Evolutionary conservation across 2,113 vertebrate genomes (phyloP), one percentile per base, ranked within the genome.

Genomic region (Callithrix jacchus): DNA sequence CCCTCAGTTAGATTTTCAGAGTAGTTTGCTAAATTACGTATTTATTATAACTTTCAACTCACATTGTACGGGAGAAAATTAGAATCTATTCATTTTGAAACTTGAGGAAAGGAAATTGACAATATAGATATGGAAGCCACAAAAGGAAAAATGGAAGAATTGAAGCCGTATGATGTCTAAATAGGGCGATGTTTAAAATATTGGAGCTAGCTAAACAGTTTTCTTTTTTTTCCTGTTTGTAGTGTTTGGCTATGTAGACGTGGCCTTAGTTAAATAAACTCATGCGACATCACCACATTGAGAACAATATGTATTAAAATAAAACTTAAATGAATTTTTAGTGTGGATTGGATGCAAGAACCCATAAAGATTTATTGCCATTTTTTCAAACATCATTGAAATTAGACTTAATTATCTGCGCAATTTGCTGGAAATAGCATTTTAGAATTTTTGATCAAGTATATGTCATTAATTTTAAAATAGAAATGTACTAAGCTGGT

Each of bases 361-460:
- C 84, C 88, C 61, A 84, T 90, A 73, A 98, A 98, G 98, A 98
- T 98, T 98, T 98, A 98, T 98, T 97, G 97, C 73, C 95, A 97
- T 94, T 98, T 97, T 98, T 98, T 98, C 64, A 18, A 96, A 97
- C 97, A 98, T 98, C 98, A 98, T 97, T 98, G 97, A 98, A 98
- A 99, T 98, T 97, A 98, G 97, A 94, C 95, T 98, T 98, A 98
- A 99, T 99, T 98, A 98, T 98, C 98, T 98, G 98, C 98, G 98
- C 98, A 98, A 98, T 98, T 98, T 98, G 94, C 98, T 97, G 96
- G 98, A 98, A 98, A 98, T 98, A 98, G 98, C 98, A 98, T 97
- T 98, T 98, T 98, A 98, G 96, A 97, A 98, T 98, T 98, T 98
- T 98, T 98, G 96, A 98, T 98, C 98, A 97, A 98, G 97, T 97